Evolutionary conservation across 2,888 invertebrate species (phyloP), one percentile per base, ranked within the genome.

Genomic region (Osmoderma eremita): DNA sequence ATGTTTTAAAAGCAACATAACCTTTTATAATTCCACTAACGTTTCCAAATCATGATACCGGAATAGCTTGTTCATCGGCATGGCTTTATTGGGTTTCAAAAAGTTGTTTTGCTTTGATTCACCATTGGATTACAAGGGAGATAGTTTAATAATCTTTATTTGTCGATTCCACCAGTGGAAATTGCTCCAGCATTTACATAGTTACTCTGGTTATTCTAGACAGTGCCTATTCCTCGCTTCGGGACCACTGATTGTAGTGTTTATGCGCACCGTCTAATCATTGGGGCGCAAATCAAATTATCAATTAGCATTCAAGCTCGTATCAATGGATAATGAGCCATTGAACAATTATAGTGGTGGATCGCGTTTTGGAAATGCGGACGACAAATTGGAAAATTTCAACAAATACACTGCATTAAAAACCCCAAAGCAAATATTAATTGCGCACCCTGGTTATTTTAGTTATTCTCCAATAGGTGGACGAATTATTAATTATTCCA

Each of bases 291-390:
- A 79, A 79, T 80, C 80, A 77, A 80, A 80, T 81, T 81, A 81
- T 80, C 81, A 81, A 81, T 81, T 81, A 81, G 78, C 78, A 80
- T 78, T 78, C 79, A 76, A 77, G 78, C 77, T 77, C 76, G 75
- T 77, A 77, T 77, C 77, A 76, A 75, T 75, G 73, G 73, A 73
- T 80, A 80, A 81, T 80, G 80, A 81, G 80, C 79, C 76, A 81
- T 80, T 80, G 80, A 81, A 80, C 78, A 56, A 63, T 63, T 63
- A 69, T 58, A 54, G 64, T 24, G 56, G 50, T 20, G 42, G 41
- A 64, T 64, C 64, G 48, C 51, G 67, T 65, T 67, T 66, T 38
- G 63, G 42, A 61, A 58, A 65, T 41, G 38, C 48, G 62, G 38
- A 51, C 36, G 63, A 56, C 63, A 63, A 68, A 68, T 68, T 66